phyloP scores from a whole-genome alignment of 2,113 vertebrate genomes.

The Datnioides undecimradiatus region DNA sequence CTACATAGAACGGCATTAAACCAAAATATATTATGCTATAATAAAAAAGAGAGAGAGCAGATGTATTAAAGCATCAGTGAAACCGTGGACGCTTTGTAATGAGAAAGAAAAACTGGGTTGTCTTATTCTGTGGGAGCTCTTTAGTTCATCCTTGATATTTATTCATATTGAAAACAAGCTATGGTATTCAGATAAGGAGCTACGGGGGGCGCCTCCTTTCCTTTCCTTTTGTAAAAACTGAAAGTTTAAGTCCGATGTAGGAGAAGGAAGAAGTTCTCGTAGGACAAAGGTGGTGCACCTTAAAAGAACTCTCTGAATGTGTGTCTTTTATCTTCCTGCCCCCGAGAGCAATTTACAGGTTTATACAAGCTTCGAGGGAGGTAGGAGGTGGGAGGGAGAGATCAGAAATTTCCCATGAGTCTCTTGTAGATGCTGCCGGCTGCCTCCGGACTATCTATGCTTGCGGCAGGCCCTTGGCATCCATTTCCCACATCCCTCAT shows the following conservation, averaged over 20 bases:
- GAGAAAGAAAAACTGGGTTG: constrained; percentile 14
- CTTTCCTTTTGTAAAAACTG: not conserved
- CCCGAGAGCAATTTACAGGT: constrained; percentile 69
- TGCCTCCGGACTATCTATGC: constrained; percentile 34
- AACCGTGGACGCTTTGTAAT: not conserved
- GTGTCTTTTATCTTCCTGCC: constrained; percentile 47
- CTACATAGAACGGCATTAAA: not conserved
- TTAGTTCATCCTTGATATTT: not conserved
- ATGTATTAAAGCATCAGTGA: not conserved
- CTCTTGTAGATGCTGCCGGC: not conserved
- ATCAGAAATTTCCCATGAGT: constrained; percentile 47
- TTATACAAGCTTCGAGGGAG: constrained; percentile 45
- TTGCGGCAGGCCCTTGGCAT: constrained; percentile 26
- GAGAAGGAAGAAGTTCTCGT: not conserved
- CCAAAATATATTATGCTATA: not conserved
- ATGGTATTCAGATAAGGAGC: not conserved
- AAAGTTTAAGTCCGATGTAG: not conserved
- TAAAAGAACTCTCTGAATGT: constrained; percentile 21
- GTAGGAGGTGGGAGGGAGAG: constrained; percentile 47
- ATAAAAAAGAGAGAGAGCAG: not conserved
- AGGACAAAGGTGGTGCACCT: constrained; percentile 12
- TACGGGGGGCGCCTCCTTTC: not conserved
- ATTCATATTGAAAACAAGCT: not conserved
- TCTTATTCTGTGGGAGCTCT: not conserved
- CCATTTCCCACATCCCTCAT: constrained; percentile 16